Evolutionary conservation across 2,797 vertebrate species (phyloP).

Genomic region (Hephaestus fuliginosus): DNA sequence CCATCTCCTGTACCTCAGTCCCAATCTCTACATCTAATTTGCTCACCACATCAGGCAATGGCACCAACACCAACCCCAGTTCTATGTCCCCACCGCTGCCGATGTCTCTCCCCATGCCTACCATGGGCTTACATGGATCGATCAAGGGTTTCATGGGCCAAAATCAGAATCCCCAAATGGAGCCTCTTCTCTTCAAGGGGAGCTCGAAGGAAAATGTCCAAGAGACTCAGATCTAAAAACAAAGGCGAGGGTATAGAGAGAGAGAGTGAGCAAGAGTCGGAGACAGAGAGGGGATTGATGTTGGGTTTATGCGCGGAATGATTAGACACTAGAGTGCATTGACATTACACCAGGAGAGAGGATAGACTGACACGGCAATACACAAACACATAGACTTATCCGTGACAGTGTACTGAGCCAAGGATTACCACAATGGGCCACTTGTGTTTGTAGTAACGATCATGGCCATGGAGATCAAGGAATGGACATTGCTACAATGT

Average conservation of each 20-base stretch:
- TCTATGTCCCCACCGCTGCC: conserved; percentile 86
- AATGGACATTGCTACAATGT: conserved; percentile 86
- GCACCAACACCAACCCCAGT: conserved; percentile 77
- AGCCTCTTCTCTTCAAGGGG: conserved; percentile 96
- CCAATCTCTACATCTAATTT: conserved; percentile 83
- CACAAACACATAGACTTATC: conserved; percentile 84
- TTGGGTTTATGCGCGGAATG: conserved; percentile 78
- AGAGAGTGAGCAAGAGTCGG: conserved; percentile 69
- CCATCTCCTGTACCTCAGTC: conserved; percentile 85
- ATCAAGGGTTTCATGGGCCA: conserved; percentile 90
- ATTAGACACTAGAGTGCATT: conserved; percentile 84
- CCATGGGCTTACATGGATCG: conserved; percentile 86
- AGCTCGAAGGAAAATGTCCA: conserved; percentile 97
- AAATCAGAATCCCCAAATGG: conserved; percentile 88
- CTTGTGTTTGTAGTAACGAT: conserved; percentile 85
- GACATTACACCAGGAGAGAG: conserved; percentile 83
- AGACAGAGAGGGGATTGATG: conserved; percentile 82
- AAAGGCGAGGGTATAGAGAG: conserved; percentile 67
- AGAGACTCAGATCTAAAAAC: conserved; percentile 94
- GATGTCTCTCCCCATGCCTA: conserved; percentile 87
- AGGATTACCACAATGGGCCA: conserved; percentile 84
- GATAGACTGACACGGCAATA: conserved; percentile 82
- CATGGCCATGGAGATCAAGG: conserved; percentile 82
- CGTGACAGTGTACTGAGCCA: conserved; percentile 83
- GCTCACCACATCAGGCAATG: conserved; percentile 81